A percentile compares a stretch with the other conserved stretches of the same genome.
Conservation (phyloP, 2,797 vertebrate species). For the Gila robusta region DNA sequence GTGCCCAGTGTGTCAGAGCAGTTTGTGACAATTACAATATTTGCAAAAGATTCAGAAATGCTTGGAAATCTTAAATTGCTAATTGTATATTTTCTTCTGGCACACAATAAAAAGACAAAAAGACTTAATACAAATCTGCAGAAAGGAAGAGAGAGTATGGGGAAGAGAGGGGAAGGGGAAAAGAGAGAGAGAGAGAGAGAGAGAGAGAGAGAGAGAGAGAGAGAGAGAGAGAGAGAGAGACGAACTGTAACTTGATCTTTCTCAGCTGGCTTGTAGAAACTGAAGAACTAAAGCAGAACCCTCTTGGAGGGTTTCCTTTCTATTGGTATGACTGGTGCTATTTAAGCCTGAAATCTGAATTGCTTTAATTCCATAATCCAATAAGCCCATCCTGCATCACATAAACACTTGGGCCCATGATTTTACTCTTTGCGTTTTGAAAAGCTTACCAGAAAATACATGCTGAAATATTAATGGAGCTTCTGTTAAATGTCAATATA, state of each 20-base stretch:
- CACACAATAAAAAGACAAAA: background rate
- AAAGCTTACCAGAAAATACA: slow-evolving; percentile 36
- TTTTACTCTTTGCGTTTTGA: slow-evolving; percentile 17
- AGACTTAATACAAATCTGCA: background rate
- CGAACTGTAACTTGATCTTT: slow-evolving; percentile 43
- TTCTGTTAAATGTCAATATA: slow-evolving; percentile 38
- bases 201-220: background rate
- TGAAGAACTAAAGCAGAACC: slow-evolving; percentile 44
- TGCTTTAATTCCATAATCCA: slow-evolving; percentile 31
- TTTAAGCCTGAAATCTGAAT: slow-evolving; percentile 42
- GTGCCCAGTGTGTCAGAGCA: background rate
- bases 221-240: slow-evolving; percentile 10
- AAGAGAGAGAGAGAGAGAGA: slow-evolving; percentile 7
- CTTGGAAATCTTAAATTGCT: background rate
- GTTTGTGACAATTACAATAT: background rate
- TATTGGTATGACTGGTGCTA: slow-evolving; percentile 41
- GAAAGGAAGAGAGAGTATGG: slow-evolving; percentile 7
- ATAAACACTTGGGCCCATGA: slow-evolving; percentile 16
- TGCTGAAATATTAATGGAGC: slow-evolving; percentile 30
- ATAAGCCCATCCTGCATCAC: slow-evolving; percentile 41
- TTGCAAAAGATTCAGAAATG: background rate
- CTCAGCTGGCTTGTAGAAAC: slow-evolving; percentile 18
- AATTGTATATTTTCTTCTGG: background rate
- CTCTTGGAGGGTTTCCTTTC: slow-evolving; percentile 31
- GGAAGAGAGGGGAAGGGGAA: too few relatives aligned